Percentiles rank a stretch among this genome's conserved stretches.
These are phyloP conservation scores for Psophia crepitans DNA, from an alignment of 2,113 vertebrate genomes.

Conservation along the genomic window DNA sequence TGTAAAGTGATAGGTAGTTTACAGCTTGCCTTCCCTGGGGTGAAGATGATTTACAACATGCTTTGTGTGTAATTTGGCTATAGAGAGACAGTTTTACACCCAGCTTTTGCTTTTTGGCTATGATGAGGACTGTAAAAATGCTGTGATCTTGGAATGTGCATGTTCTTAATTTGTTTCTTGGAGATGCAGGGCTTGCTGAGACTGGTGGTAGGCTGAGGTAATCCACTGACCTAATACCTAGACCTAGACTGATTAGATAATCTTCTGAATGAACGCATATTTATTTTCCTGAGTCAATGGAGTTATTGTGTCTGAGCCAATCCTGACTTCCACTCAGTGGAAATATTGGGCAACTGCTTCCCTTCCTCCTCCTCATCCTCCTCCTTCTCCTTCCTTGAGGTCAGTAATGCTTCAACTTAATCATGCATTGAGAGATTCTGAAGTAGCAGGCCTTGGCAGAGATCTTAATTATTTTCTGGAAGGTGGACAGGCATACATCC, in stretches of 20 bases:
- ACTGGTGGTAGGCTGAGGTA: neutral
- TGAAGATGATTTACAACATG: slow-evolving; percentile 11
- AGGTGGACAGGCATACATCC: neutral
- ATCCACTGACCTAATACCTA: slow-evolving; percentile 24
- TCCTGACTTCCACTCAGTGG: neutral
- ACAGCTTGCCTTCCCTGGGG: slow-evolving; percentile 31
- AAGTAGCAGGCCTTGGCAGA: neutral
- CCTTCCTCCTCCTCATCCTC: neutral
- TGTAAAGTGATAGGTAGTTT: slow-evolving; percentile 43
- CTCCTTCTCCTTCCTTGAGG: neutral
- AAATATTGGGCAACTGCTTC: neutral
- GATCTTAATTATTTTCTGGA: neutral
- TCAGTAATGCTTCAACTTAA: neutral
- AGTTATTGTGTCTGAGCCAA: neutral
- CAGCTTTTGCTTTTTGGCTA: slow-evolving; percentile 14
- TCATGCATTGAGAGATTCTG: neutral
- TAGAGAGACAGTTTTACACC: slow-evolving; percentile 17
- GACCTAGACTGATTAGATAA: slow-evolving; percentile 35
- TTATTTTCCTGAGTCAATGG: slow-evolving; percentile 26
- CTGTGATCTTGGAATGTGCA: neutral
- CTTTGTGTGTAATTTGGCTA: slow-evolving; percentile 48
- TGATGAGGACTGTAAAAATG: neutral
- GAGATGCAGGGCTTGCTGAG: neutral
- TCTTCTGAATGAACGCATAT: slow-evolving; percentile 32
- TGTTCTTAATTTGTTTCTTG: slow-evolving; percentile 15